Base-by-base conservation (phyloP, 2,113 vertebrate genomes). In the Clarias batrachus region DNA sequence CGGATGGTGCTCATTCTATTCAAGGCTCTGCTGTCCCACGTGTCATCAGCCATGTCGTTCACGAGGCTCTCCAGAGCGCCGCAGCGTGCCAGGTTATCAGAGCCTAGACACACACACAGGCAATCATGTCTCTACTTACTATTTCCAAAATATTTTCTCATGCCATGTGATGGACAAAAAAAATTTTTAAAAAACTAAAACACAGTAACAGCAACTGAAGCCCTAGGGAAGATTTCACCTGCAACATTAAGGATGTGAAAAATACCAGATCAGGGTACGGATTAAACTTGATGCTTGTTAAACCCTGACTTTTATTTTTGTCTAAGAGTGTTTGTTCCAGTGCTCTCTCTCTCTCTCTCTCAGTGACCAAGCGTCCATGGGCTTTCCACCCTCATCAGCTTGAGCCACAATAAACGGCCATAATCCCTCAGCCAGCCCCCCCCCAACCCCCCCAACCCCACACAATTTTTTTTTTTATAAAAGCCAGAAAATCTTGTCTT, bases 1-100 rank as follows among this genome's bases (percentile, higher is more conserved):
- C 97, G 97, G 93, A 99, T 99, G 89, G 97, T 96, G 84, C 98
- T 99, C 94, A 96, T 96, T 93, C 98, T 94, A 90, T 98, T 96
- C 66, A 94, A 88, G 3, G 96, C 94, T 56, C 92, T 93, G 90
- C 95, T 94, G 33, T 96, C 96, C 97, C 98, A 99, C 0, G 96
- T 94, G 90, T 98, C 98, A 0, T 99, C 97, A 2, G 94, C 94
- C 93, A 96, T 92, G 21, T 96, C 96, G 10, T 94, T 96, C 82
- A 99, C 97, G 88, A 99, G 90, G 90, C 94, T 98, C 92, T 99
- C 97, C 91, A 99, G 89, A 0, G 95, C 98, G 16, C 96, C 96
- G 16, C 96, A 99, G 88, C 98, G 97, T 17, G 97, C 94, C 17
- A 99, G 94, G 89, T 96, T 97, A 93, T 99, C 98, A 92, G 94